Evolutionary conservation across 2,113 vertebrate species (phyloP).

Genomic region (Hippopotamus amphibius): DNA sequence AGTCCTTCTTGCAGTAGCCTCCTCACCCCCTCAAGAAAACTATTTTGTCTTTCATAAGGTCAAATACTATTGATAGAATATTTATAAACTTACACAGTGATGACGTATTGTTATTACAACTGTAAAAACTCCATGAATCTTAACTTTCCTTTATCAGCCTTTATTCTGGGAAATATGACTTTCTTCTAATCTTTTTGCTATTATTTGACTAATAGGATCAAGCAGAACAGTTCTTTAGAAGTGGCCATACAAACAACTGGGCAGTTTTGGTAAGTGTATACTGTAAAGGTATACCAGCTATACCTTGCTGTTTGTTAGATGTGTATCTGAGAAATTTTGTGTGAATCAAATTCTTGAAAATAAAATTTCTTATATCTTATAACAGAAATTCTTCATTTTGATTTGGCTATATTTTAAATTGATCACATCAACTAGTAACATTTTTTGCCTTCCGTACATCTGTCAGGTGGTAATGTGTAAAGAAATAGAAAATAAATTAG

Average conservation of each 20-base stretch:
- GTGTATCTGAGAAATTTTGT: constrained; percentile 13
- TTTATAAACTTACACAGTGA: neutral
- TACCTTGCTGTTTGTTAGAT: neutral
- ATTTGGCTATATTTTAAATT: constrained; percentile 52
- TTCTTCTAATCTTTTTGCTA: constrained; percentile 44
- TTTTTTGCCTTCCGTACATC: neutral
- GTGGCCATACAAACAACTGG: constrained; percentile 99
- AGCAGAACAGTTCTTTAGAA: constrained; percentile 94
- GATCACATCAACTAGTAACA: neutral
- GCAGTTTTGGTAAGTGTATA: constrained; percentile 93
- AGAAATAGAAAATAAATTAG: constrained; percentile 16
- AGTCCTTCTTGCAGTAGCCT: neutral
- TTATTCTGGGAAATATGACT: constrained; percentile 20
- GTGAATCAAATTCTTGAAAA: constrained; percentile 36
- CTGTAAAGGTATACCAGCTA: neutral
- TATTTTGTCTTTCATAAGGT: neutral
- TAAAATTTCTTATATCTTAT: constrained; percentile 39
- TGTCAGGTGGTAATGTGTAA: neutral
- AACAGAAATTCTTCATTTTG: constrained; percentile 25
- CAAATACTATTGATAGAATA: neutral
- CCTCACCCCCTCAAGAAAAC: neutral
- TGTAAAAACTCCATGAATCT: neutral
- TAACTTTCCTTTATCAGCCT: neutral
- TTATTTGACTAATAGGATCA: constrained; percentile 86
- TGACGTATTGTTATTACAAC: neutral